Evolutionary conservation across 2,113 vertebrate species (phyloP), one percentile per base, ranked within the genome.

Genomic region (Neoarius graeffei): DNA sequence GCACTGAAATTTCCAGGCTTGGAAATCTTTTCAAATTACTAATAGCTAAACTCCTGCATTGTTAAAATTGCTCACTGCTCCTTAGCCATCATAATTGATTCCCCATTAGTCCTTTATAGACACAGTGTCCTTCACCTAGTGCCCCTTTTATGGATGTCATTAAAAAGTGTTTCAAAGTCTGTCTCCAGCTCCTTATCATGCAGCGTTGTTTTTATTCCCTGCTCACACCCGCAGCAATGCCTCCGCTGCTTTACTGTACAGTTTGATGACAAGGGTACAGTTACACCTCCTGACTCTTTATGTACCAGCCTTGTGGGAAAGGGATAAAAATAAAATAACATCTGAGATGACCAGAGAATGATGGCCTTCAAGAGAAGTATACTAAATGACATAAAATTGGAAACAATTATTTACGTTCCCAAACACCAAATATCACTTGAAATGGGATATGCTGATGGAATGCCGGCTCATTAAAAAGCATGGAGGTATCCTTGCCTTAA

Each of bases 381-480:
- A 74, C 9, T n/a, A 17, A 27, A 30, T 42, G 19, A 69, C 54
- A 69, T 64, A 42, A 86, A 62, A 83, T 25, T 60, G 30, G 20
- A 42, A 86, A 60, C 27, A n/a, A 86, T 80, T 94, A 90, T 94
- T 94, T 92, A 93, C 91, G 92, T 93, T 89, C 52, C 91, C 52
- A 92, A 92, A 94, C 92, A 94, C 93, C 92, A 93, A 91, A 94
- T 92, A 93, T 92, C 89, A 93, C 89, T 84, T 89, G 91, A 89
- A 93, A 94, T 77, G 10, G 7, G 90, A 95, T 89, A 85, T 5
- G 27, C 92, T 89, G 90, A 85, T 92, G 93, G 93, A 95, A 94
- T 90, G 91, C 91, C 91, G 86, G 90, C 91, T 94, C 93, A 92
- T 92, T 91, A 91, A 94, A 89, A 64, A 66, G 48, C 64, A 76